phyloP scores from a whole-genome alignment of 2,888 invertebrate species.

The Camptogramma bilineatum region DNA sequence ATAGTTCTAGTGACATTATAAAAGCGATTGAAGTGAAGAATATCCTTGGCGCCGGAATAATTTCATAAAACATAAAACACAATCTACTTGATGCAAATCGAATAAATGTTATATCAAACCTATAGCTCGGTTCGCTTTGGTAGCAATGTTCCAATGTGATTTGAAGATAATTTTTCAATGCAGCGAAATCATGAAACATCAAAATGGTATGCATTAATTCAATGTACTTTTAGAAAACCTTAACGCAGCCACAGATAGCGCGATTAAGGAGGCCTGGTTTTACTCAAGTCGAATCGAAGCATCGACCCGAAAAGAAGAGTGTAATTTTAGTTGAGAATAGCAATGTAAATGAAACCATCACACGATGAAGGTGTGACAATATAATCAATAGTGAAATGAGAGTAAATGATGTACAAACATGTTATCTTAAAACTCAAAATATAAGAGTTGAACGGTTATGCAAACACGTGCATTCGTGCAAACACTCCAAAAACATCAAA shows the following conservation, averaged over 20 bases:
- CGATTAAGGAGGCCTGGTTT: too few species aligned
- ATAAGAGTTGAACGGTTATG: conserved; percentile 6
- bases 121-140: conserved; percentile 81
- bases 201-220: conserved; percentile 66
- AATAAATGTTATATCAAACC: conserved; percentile 81
- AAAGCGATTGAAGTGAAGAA: conserved; percentile 38
- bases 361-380: conserved; percentile 2
- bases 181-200: conserved; percentile 82
- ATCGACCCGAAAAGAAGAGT: too few species aligned
- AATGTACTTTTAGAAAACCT: too few species aligned
- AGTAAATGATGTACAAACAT: conserved; percentile 22
- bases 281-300: too few species aligned
- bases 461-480: conserved; percentile 32
- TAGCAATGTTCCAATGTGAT: conserved; percentile 69
- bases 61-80: conserved; percentile 56
- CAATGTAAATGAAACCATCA: conserved; percentile 12
- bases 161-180: conserved; percentile 68
- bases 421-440: conserved; percentile 21
- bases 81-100: conserved; percentile 76
- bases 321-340: conserved; percentile 14
- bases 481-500: conserved; percentile 24
- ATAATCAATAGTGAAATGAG: conserved; percentile 16
- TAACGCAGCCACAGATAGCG: too few species aligned
- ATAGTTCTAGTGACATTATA: conserved; percentile 40
- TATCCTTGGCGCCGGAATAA: conserved; percentile 48